A percentile compares a stretch with the other conserved stretches of the same genome.
phyloP scores from a whole-genome alignment of 2,797 vertebrate species.

The Enteromius argenteus region DNA sequence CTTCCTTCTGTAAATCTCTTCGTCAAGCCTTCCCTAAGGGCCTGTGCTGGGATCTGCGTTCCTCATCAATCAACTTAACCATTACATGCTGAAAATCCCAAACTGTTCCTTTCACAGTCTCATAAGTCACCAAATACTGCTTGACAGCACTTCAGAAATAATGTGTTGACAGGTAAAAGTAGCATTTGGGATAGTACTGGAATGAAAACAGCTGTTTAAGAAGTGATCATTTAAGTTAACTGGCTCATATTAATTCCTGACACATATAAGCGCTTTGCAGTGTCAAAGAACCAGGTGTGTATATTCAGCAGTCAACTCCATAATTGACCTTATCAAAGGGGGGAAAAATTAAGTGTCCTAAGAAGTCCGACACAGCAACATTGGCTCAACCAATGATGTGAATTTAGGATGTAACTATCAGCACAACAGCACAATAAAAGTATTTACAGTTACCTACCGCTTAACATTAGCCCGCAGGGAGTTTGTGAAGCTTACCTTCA shows the following conservation, averaged over 20 bases:
- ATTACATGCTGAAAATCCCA: slow-evolving; percentile 34
- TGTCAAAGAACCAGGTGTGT: slow-evolving; percentile 12
- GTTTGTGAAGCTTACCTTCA: background rate
- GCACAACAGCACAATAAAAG: background rate
- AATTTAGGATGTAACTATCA: background rate
- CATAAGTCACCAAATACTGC: slow-evolving; percentile 20
- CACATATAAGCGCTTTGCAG: background rate
- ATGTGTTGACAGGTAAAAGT: slow-evolving; percentile 16
- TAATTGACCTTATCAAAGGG: background rate
- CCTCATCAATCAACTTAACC: slow-evolving; percentile 40
- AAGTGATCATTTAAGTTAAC: background rate
- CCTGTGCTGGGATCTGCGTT: slow-evolving; percentile 9
- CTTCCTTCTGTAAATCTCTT: slow-evolving; percentile 33
- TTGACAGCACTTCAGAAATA: slow-evolving; percentile 14
- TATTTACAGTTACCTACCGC: background rate
- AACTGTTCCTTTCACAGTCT: slow-evolving; percentile 9
- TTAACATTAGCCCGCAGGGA: slow-evolving; percentile 1
- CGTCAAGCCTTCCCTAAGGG: slow-evolving; percentile 28
- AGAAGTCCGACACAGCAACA: background rate
- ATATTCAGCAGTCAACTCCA: background rate
- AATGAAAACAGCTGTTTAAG: slow-evolving; percentile 40
- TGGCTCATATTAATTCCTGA: background rate
- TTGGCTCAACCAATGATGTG: background rate
- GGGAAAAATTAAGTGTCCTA: background rate
- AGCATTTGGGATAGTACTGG: slow-evolving; percentile 15